Conservation (phyloP, 1,140 invertebrate genomes). For the Megalonaias nervosa region DNA sequence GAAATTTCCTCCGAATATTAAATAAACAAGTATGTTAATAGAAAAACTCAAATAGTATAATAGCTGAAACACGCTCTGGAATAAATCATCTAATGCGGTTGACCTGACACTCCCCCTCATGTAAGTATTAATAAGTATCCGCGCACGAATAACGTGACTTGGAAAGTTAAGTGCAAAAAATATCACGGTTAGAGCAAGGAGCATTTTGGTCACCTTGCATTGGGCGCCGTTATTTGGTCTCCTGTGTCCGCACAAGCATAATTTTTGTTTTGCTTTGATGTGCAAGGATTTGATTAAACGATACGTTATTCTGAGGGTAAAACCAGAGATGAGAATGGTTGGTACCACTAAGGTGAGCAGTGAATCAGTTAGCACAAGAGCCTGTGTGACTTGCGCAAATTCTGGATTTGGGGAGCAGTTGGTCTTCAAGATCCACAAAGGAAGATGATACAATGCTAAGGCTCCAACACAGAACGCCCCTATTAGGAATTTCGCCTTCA, state of each 20-base stretch:
- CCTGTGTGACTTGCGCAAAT: conserved; percentile 66
- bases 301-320: conserved; percentile 20
- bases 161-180: conserved; percentile 88
- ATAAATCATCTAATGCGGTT: conserved; percentile 41
- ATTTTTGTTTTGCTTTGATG: too few relatives aligned
- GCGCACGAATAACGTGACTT: conserved; percentile 67
- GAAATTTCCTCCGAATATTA: conserved; percentile 52
- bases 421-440: conserved; percentile 50
- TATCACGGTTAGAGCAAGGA: conserved; percentile 84
- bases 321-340: conserved; percentile 68
- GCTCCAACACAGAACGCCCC: conserved; percentile 39
- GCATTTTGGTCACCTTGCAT: conserved; percentile 83
- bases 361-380: conserved; percentile 75
- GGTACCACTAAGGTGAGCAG: conserved; percentile 74
- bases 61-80: conserved; percentile 76
- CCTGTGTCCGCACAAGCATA: conserved; percentile 1
- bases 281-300: conserved; percentile 6
- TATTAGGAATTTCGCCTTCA: conserved; percentile 52
- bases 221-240: conserved; percentile 72
- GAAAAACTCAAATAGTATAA: conserved; percentile 87
- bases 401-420: conserved; percentile 20
- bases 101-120: conserved; percentile 5
- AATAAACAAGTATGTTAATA: conserved; percentile 88
- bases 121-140: conserved; percentile 51
- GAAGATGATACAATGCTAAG: conserved; percentile 54